Conservation (phyloP, 35 echinoderm and acorn worm genomes). For the Ptychodera flava region DNA sequence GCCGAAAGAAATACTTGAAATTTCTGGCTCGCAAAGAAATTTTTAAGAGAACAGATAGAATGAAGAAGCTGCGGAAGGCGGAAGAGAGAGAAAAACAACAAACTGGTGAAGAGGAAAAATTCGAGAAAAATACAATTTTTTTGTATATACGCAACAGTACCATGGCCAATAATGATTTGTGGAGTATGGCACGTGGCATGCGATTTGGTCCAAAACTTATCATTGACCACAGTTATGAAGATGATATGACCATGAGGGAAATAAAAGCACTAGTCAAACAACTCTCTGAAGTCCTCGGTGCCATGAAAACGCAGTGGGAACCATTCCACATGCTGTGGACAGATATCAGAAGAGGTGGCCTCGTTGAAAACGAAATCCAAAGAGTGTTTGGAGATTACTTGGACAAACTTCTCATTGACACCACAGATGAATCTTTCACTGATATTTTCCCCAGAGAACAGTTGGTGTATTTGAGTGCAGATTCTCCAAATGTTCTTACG, state of each 20-base stretch:
- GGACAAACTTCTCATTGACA: slow-evolving; percentile 57
- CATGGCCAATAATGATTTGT: neutral
- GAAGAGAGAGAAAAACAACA: neutral
- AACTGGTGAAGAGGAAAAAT: neutral
- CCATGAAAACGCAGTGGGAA: slow-evolving; percentile 54
- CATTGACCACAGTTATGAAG: slow-evolving; percentile 74
- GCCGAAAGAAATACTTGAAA: neutral
- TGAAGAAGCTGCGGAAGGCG: neutral
- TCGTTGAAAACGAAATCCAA: slow-evolving; percentile 44
- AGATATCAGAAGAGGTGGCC: slow-evolving; percentile 22
- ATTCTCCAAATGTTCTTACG: slow-evolving; percentile 73
- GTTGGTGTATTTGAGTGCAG: slow-evolving; percentile 67
- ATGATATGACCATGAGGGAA: slow-evolving; percentile 47
- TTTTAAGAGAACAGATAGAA: neutral
- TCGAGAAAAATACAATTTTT: neutral
- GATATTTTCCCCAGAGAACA: slow-evolving; percentile 73
- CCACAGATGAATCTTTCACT: slow-evolving; percentile 48
- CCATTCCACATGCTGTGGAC: slow-evolving; percentile 84
- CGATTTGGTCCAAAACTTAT: slow-evolving; percentile 85
- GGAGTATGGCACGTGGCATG: slow-evolving; percentile 76
- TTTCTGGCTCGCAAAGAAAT: neutral
- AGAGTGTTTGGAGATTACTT: slow-evolving; percentile 17
- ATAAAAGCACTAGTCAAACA: slow-evolving; percentile 53
- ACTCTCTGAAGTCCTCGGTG: slow-evolving; percentile 37
- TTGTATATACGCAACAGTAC: neutral